Conservation (phyloP, 2,113 vertebrate species). For the Pedionomus torquatus region DNA sequence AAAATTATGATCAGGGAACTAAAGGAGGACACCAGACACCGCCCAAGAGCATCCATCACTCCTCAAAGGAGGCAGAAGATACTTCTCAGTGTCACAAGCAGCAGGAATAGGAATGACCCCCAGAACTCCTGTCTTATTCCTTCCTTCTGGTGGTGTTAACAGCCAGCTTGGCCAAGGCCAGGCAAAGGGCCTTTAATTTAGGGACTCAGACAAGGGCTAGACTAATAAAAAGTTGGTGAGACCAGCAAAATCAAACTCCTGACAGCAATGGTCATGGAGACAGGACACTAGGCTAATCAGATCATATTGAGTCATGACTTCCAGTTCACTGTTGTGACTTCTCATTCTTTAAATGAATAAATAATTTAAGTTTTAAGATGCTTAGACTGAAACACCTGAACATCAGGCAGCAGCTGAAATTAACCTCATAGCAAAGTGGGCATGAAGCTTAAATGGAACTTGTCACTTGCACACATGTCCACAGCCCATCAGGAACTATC, state of each 20-base stretch:
- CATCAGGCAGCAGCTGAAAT: background rate
- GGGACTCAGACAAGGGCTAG: background rate
- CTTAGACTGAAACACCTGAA: background rate
- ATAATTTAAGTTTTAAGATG: background rate
- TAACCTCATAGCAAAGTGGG: background rate
- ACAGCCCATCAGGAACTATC: background rate
- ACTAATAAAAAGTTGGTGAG: background rate
- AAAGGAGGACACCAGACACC: background rate
- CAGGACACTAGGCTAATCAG: background rate
- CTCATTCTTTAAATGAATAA: background rate
- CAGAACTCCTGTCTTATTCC: background rate
- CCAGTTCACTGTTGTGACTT: background rate
- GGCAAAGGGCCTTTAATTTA: background rate
- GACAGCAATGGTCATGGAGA: fast-evolving
- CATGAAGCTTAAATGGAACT: fast-evolving
- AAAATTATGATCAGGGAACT: background rate
- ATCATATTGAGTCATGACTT: background rate
- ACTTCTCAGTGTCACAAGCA: background rate
- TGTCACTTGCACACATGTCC: background rate
- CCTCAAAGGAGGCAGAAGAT: background rate
- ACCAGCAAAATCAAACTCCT: background rate
- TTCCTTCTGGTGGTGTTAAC: fast-evolving
- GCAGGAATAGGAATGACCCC: fast-evolving
- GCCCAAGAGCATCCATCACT: background rate
- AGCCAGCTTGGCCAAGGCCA: background rate